Evolutionary conservation across 2,888 invertebrate genomes (phyloP).

Genomic region (Invenusta paracnida): DNA sequence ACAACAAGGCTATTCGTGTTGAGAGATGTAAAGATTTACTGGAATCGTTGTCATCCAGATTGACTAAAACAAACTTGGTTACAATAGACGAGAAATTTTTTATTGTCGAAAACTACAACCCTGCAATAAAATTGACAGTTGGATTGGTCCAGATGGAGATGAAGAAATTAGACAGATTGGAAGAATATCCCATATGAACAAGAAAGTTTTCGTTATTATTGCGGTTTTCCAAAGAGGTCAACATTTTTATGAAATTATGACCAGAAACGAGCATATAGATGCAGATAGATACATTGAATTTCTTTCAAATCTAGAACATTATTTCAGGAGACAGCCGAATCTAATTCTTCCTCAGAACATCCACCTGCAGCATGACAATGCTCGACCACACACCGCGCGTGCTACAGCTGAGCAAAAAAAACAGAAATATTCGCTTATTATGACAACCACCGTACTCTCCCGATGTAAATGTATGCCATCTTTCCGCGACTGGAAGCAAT

Average conservation of each 20-base stretch:
- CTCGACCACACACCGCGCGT: background rate
- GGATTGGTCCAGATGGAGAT: slow-evolving; percentile 3
- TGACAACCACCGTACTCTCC: background rate
- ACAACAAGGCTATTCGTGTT: slow-evolving; percentile 18
- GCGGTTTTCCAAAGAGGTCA: background rate
- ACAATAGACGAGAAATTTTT: background rate
- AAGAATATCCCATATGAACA: background rate
- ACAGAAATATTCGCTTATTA: background rate
- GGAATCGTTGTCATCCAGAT: background rate
- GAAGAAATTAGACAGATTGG: background rate
- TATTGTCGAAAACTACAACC: background rate
- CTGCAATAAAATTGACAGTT: background rate
- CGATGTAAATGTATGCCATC: background rate
- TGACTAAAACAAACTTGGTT: background rate
- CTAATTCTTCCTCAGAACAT: background rate
- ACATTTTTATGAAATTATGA: slow-evolving; percentile 13
- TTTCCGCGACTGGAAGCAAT: background rate
- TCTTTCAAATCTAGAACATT: background rate
- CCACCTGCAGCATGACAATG: background rate
- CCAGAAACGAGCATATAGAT: background rate
- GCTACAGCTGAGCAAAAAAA: too few species aligned
- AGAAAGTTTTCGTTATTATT: background rate
- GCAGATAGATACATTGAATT: background rate
- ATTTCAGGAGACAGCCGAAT: background rate
- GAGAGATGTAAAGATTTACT: background rate